Base-by-base conservation (phyloP, 2,888 invertebrate species). In the Drosophila pseudotalamancana region DNA sequence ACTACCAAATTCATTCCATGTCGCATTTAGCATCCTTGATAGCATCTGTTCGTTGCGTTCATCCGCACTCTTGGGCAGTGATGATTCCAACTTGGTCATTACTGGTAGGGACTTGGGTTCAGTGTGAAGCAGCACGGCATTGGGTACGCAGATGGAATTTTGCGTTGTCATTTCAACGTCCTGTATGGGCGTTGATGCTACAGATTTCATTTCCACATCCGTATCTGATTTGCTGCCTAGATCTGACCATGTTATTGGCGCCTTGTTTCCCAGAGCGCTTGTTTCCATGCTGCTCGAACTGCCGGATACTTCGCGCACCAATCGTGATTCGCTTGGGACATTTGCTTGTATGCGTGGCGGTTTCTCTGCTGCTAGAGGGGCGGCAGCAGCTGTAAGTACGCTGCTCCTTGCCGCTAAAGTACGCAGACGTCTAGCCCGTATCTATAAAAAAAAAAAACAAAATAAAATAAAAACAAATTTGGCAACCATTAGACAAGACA, bases 1-100 rank as follows among this genome's bases (percentile, higher is more conserved):
- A 79, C 92, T 92, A 82, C 93, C 93, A 46, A 92, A 92, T 78
- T 94, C 94, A 65, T 93, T 93, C 94, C 95, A 96, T 2, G 95
- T 94, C 31, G 95, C 94, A 88, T 95, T 94, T 14, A 96, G 91
- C 55, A 96, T 94, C 84, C 94, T 93, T 1, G 95, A 94, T 43
- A 96, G 92, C 69, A 94, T 93, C 53, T 92, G 92, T 51, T 93
- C 93, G 54, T 91, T 90, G 66, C 90, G 91, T 56, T 91, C 91
- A 23, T 93, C 92, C 79, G 92, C 56, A 4, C 60, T 64, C 37
- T 74, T 86, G 4, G 49, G 40, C 4, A 60, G 12, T 12, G 34
- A 18, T 2, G 39, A 9, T 1, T 64, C 42, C 9, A 31, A 4
- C 2, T 35, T 53, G 6, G 32, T 14, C 27, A 37, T 32, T 14